Evolutionary conservation across 1,140 invertebrate species (phyloP), one percentile per base, ranked within the genome.

Genomic region (Pogonognathellus flavescens): DNA sequence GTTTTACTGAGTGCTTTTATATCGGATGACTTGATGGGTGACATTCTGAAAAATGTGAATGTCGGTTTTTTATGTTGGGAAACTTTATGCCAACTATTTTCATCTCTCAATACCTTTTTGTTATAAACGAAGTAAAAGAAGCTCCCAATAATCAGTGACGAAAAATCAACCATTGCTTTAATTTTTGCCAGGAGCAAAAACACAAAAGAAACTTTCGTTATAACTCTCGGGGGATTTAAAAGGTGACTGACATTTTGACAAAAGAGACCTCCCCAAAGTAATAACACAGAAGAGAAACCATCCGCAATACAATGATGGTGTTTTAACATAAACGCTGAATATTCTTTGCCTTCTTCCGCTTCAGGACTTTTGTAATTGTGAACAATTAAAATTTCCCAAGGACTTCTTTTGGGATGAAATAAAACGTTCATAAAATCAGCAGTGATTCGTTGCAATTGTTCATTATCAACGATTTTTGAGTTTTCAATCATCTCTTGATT

Each of bases 331-430:
- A 76, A 4, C 5, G 49, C 70, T 8, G 70, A 41, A 31, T 2
- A 50, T 9, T 76, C 70, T 9, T 76, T 76, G 1, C 70, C 31
- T 14, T 76, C 41, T 49, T 41, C 31, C 6, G 49, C 41, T 1
- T 20, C 70, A n/a, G n/a, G 3, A 1, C 0, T 7, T 18, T 31
- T 16, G 70, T n/a, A 76, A 16, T 76, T 76, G n/a, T 76, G 13
- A 1, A 76, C 41, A 20, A 76, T 76, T 14, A 76, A 14, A 8
- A 18, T n/a, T 18, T 76, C 70, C 70, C 70, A 76, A 49, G 70
- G 70, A 7, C 70, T 76, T 0, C 41, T 11, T 9, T 76, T 50
- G 0, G 0, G 25, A n/a, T 0, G 13, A 49, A 76, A 50, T 3
- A 76, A 50, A n/a, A 18, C n/a, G 14, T 31, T 50, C 0, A 76